A percentile compares a stretch with the other conserved stretches of the same genome.
These are phyloP conservation scores for Romanomermis culicivorax DNA, from an alignment of 2,888 invertebrate genomes.

Conservation along the genomic window DNA sequence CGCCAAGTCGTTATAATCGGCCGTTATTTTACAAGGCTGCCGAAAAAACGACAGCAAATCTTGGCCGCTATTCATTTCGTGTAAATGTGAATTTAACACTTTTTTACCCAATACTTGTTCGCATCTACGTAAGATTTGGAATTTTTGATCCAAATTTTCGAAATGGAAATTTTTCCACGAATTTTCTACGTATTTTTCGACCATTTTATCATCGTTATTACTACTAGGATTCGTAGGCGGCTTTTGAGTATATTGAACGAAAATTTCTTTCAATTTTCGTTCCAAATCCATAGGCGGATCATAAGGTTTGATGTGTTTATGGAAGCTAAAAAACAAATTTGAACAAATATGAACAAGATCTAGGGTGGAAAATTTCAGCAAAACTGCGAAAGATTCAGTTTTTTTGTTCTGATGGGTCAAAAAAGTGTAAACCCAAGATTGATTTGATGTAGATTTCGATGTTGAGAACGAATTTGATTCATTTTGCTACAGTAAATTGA, in stretches of 20 bases:
- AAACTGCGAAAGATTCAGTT: no score
- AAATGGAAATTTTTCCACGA: background rate
- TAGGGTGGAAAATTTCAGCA: no score
- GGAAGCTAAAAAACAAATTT: background rate
- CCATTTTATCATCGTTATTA: background rate
- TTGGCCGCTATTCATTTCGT: background rate
- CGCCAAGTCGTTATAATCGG: background rate
- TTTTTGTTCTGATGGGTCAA: no score
- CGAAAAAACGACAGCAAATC: background rate
- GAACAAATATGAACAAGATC: no score
- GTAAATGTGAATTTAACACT: background rate
- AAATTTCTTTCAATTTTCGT: background rate
- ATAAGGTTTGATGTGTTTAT: background rate
- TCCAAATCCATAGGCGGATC: background rate
- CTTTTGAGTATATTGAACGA: background rate
- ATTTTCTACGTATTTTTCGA: no score
- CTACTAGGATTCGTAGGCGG: background rate
- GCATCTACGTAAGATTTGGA: background rate
- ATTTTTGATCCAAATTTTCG: background rate
- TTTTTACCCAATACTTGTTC: background rate
- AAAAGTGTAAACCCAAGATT: no score
- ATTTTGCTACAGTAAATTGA: no score
- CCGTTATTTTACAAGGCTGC: background rate
- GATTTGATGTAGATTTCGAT: no score
- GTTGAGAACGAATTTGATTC: no score